Evolutionary conservation across 2,888 invertebrate species (phyloP).

Genomic region (Calameuta filiformis): DNA sequence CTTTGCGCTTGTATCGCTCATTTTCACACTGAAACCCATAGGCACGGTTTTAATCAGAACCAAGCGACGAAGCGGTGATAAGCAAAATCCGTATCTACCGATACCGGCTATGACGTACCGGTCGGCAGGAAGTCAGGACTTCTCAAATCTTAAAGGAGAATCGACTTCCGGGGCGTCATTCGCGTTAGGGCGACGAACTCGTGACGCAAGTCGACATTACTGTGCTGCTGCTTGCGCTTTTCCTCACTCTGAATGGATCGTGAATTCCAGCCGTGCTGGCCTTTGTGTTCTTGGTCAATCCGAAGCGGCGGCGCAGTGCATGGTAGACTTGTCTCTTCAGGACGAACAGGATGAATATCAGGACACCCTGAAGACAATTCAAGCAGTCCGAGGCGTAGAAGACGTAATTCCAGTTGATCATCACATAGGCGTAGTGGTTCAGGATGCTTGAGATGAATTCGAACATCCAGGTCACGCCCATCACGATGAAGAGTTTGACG

Average conservation of each 20-base stretch:
- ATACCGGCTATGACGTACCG: too few relatives aligned
- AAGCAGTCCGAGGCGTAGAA: constrained; percentile 72
- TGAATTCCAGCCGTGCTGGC: constrained; percentile 33
- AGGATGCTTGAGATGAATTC: constrained; percentile 74
- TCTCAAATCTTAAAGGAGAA: neutral
- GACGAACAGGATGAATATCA: constrained; percentile 79
- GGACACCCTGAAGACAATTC: constrained; percentile 78
- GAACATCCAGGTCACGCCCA: constrained; percentile 81
- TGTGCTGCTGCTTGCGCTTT: constrained; percentile 51
- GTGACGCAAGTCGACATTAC: constrained; percentile 46
- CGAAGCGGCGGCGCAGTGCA: constrained; percentile 70
- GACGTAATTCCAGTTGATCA: constrained; percentile 54
- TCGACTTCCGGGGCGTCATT: neutral
- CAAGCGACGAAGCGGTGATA: neutral
- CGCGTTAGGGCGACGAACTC: constrained; percentile 24
- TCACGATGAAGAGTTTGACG: constrained; percentile 80
- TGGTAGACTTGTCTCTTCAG: constrained; percentile 76
- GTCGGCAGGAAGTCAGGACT: neutral
- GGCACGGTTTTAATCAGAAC: too few relatives aligned
- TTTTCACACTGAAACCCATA: neutral
- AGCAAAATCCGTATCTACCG: neutral
- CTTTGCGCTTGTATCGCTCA: neutral
- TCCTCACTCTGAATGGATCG: constrained; percentile 45
- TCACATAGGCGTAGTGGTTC: constrained; percentile 60
- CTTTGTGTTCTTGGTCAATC: constrained; percentile 19